Percentiles rank a stretch among this genome's conserved stretches.
Evolutionary conservation across 2,888 invertebrate species (phyloP).

Genomic region (Drosophila multiciliata): DNA sequence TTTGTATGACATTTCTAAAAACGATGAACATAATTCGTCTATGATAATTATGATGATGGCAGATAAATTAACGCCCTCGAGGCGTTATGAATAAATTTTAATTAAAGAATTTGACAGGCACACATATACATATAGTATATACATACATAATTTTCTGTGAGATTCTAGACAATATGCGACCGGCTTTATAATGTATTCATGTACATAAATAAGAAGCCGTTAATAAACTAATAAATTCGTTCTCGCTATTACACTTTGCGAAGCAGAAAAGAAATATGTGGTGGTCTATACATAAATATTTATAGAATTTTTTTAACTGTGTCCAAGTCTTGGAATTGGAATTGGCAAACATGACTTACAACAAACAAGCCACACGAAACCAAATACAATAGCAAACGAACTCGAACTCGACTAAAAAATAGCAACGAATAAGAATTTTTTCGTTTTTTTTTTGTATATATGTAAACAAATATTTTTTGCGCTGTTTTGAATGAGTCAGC

Average conservation of each 20-base stretch:
- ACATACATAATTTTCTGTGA: background rate
- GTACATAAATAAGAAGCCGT: slow-evolving; percentile 66
- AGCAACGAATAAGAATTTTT: slow-evolving; percentile 21
- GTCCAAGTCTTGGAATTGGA: slow-evolving; percentile 5
- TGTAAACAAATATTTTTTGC: slow-evolving; percentile 38
- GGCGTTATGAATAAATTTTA: slow-evolving; percentile 67
- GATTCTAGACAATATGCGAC: slow-evolving; percentile 23
- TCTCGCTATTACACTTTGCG: slow-evolving; percentile 57
- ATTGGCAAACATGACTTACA: slow-evolving; percentile 35
- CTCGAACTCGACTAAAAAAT: slow-evolving; percentile 29
- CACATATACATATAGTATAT: background rate
- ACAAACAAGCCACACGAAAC: slow-evolving; percentile 19
- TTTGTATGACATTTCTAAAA: slow-evolving; percentile 70
- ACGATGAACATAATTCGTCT: slow-evolving; percentile 36
- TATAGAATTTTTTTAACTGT: slow-evolving; percentile 5
- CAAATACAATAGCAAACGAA: slow-evolving; percentile 30
- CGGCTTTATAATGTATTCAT: slow-evolving; percentile 25
- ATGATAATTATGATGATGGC: slow-evolving; percentile 60
- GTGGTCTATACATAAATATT: slow-evolving; percentile 37
- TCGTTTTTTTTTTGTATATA: slow-evolving; percentile 4
- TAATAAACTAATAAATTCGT: slow-evolving; percentile 68
- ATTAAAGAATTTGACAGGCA: slow-evolving; percentile 34
- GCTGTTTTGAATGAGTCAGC: slow-evolving; percentile 72
- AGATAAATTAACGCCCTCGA: slow-evolving; percentile 74
- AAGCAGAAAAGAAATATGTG: background rate